Evolutionary conservation across 2,113 vertebrate species (phyloP).

Genomic region (Pimephales promelas): DNA sequence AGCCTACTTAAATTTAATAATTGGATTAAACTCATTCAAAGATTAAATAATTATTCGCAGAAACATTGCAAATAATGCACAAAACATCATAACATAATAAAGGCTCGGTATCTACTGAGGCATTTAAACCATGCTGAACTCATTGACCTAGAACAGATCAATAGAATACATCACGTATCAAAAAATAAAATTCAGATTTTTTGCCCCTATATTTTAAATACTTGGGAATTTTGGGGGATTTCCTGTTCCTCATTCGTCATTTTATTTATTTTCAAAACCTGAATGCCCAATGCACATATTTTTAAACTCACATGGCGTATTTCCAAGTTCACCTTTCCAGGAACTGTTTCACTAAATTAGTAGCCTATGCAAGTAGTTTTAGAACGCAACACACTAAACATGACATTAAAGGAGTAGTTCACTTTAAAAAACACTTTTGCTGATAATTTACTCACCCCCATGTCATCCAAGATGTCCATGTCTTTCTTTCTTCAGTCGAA

Average conservation of each 20-base stretch:
- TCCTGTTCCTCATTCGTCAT: background rate
- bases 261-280: background rate
- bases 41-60: too few species aligned
- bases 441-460: too few species aligned
- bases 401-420: too few species aligned
- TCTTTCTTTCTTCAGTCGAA: too few species aligned
- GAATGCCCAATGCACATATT: background rate
- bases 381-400: background rate
- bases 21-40: too few species aligned
- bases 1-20: too few species aligned
- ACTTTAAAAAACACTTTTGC: too few species aligned
- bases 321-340: background rate
- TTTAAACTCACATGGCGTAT: background rate
- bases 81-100: too few species aligned
- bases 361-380: background rate
- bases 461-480: too few species aligned
- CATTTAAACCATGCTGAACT: background rate
- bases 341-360: background rate
- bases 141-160: background rate
- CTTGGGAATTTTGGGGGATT: background rate
- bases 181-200: background rate
- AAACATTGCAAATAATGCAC: too few species aligned
- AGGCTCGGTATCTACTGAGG: background rate
- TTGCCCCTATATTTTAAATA: background rate
- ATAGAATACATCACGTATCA: background rate